Percentiles rank a stretch among this genome's conserved stretches.
phyloP scores from a whole-genome alignment of 2,113 vertebrate genomes.

The Dermatemys mawii region DNA sequence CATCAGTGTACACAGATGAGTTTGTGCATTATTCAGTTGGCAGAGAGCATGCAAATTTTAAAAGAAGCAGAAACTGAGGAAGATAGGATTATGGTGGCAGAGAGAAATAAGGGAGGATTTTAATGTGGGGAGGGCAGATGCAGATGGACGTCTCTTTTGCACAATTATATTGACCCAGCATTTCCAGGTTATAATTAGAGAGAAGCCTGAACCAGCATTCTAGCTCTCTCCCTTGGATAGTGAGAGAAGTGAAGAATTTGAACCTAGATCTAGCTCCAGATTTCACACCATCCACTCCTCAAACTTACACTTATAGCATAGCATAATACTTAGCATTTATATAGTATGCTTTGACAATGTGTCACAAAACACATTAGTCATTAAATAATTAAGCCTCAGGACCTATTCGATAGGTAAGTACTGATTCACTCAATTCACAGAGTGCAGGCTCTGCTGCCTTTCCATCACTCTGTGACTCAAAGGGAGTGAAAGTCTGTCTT shows the following conservation, averaged over 20 bases:
- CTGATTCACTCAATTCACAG: not conserved
- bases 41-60: not conserved
- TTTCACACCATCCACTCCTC: not conserved
- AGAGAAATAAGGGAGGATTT: not conserved
- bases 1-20: not conserved
- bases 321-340: not conserved
- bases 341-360: not conserved
- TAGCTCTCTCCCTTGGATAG: not conserved
- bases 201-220: not conserved
- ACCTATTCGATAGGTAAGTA: not conserved
- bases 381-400: not conserved
- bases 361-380: not conserved
- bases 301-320: not conserved
- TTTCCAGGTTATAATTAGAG: not conserved
- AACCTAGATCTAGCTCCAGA: not conserved
- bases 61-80: slow-evolving; percentile 1
- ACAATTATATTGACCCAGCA: not conserved
- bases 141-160: not conserved
- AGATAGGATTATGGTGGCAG: not conserved
- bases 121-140: not conserved
- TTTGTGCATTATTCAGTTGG: slow-evolving; percentile 4
- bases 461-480: not conserved
- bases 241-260: not conserved
- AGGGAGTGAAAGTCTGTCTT: not conserved
- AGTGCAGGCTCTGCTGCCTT: not conserved